These are phyloP conservation scores for Pocota personata DNA, from an alignment of 2,888 invertebrate species.

Conservation along the genomic window DNA sequence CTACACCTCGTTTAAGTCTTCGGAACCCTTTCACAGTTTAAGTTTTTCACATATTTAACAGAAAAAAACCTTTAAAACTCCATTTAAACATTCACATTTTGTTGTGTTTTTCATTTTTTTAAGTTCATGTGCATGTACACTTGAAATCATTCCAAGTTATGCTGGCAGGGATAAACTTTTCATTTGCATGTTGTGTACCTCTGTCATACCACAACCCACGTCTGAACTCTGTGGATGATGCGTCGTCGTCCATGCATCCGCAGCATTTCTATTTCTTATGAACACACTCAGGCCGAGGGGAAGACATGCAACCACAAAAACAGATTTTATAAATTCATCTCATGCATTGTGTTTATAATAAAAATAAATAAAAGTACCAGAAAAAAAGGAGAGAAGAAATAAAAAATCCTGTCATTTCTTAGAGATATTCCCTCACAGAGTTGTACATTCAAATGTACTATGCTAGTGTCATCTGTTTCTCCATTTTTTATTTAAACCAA, in stretches of 20 bases:
- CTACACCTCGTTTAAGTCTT: not conserved
- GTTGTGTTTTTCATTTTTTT: slow-evolving; percentile 5
- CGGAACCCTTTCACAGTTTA: not conserved
- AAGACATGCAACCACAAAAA: slow-evolving; percentile 68
- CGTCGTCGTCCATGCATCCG: slow-evolving; percentile 64
- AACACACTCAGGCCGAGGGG: slow-evolving; percentile 11
- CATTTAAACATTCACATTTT: slow-evolving; percentile 8
- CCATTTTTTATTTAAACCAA: slow-evolving; percentile 58
- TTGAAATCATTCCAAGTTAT: slow-evolving; percentile 68
- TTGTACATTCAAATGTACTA: slow-evolving; percentile 44
- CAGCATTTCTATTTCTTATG: slow-evolving; percentile 56
- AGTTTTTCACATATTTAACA: not conserved
- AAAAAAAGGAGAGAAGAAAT: slow-evolving; percentile 25
- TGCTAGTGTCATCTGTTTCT: slow-evolving; percentile 65
- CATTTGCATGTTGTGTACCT: slow-evolving; percentile 66
- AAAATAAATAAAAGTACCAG: slow-evolving; percentile 37
- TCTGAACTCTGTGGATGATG: slow-evolving; percentile 61
- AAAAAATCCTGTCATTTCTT: slow-evolving; percentile 49
- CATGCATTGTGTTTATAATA: slow-evolving; percentile 70
- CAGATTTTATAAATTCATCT: slow-evolving; percentile 72
- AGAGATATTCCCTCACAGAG: slow-evolving; percentile 56
- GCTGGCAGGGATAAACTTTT: slow-evolving; percentile 71
- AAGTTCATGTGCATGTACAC: slow-evolving; percentile 55
- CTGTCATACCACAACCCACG: slow-evolving; percentile 17
- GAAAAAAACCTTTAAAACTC: not conserved